These are phyloP conservation scores for Arrhopalites spinosus DNA, from an alignment of 2,888 invertebrate genomes.

Conservation along the genomic window DNA sequence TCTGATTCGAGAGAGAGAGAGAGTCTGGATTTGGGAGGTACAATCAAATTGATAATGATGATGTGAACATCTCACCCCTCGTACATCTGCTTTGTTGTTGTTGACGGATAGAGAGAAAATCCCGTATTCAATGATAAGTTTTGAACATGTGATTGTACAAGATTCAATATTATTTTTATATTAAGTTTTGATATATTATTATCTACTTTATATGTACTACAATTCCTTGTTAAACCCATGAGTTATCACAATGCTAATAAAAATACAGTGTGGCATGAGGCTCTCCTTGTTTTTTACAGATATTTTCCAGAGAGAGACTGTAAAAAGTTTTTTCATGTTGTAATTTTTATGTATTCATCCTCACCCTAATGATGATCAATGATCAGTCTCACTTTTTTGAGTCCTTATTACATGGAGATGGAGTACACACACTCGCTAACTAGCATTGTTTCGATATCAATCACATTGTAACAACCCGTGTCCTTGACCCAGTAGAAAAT, in stretches of 20 bases:
- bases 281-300: no score
- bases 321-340: no score
- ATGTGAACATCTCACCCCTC: slow-evolving; percentile 29
- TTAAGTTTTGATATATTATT: no score
- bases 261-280: no score
- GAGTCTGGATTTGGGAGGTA: background rate
- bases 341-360: background rate
- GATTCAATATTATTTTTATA: no score
- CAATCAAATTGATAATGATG: slow-evolving; percentile 37
- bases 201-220: no score
- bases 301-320: no score
- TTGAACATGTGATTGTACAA: no score
- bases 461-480: slow-evolving; percentile 20
- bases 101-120: background rate
- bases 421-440: slow-evolving; percentile 10
- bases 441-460: slow-evolving; percentile 24
- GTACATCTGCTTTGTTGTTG: slow-evolving; percentile 26
- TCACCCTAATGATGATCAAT: slow-evolving; percentile 33
- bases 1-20: background rate
- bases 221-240: no score
- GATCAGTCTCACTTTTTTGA: background rate
- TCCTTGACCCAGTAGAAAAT: slow-evolving; percentile 32
- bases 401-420: background rate
- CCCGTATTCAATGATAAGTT: no score
- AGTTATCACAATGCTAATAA: no score